phyloP scores from a whole-genome alignment of 2,113 vertebrate species.

The Cairina moschata region DNA sequence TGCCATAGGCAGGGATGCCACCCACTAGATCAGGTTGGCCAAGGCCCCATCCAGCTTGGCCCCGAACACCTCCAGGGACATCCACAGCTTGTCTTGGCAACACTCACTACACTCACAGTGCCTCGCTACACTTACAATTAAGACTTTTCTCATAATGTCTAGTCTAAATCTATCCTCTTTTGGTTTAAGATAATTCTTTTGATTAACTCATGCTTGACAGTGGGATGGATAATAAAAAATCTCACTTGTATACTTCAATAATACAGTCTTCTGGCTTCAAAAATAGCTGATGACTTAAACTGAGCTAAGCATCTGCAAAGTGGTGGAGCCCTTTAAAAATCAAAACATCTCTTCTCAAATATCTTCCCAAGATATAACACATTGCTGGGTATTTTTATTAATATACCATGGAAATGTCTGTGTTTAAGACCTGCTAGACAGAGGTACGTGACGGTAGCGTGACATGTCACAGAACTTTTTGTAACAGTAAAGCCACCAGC shows the following conservation, averaged over 20 bases:
- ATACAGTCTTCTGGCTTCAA: background rate
- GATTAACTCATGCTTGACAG: background rate
- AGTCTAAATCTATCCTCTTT: no score
- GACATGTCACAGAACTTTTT: background rate
- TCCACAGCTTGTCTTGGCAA: no score
- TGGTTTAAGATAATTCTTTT: background rate
- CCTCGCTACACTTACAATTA: no score
- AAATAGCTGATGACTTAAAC: background rate
- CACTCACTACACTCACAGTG: no score
- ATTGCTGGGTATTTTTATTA: background rate
- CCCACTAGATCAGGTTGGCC: no score
- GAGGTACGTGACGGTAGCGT: background rate
- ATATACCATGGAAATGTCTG: no score
- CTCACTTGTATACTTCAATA: background rate
- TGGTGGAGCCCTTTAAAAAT: background rate
- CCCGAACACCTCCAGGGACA: no score
- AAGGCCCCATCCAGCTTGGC: no score
- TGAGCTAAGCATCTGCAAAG: background rate
- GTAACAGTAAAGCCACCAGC: background rate
- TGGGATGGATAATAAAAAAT: background rate
- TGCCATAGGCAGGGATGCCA: no score
- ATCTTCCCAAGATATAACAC: no score
- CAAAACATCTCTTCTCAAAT: background rate
- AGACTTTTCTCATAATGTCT: no score
- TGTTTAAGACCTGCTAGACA: rapidly evolving